These are phyloP conservation scores for Drosophila mojavensis DNA, from an alignment of 1,140 invertebrate species.

Conservation along the genomic window DNA sequence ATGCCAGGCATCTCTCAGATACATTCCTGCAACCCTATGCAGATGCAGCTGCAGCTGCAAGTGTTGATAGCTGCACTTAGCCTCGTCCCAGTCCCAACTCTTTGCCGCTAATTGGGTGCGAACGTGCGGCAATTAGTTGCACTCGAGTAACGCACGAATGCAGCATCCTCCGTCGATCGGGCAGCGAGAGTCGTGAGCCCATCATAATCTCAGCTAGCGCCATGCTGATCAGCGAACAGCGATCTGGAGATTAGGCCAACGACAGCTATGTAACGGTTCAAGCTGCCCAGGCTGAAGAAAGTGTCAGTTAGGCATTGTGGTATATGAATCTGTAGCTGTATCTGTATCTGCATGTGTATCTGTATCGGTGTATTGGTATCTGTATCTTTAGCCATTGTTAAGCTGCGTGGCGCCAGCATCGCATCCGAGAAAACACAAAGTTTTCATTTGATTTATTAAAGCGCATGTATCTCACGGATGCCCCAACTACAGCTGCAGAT, in stretches of 20 bases:
- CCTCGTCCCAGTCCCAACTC: constrained; percentile 50
- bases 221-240: constrained; percentile 61
- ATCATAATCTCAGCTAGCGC: constrained; percentile 69
- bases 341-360: constrained; percentile 30
- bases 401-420: constrained; percentile 68
- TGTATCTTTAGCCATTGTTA: constrained; percentile 41
- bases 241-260: constrained; percentile 46
- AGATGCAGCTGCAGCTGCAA: constrained; percentile 41
- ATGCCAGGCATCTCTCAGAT: constrained; percentile 1
- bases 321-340: neutral
- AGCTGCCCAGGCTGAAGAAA: constrained; percentile 60
- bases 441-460: constrained; percentile 72
- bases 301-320: constrained; percentile 50
- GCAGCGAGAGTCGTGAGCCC: constrained; percentile 57
- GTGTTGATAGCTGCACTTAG: constrained; percentile 81
- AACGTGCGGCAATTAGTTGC: constrained; percentile 80
- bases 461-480: constrained; percentile 61
- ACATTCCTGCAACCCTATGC: neutral
- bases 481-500: constrained; percentile 23
- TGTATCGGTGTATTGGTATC: constrained; percentile 44
- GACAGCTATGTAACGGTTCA: constrained; percentile 57
- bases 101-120: constrained; percentile 79
- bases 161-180: constrained; percentile 23
- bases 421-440: constrained; percentile 35
- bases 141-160: constrained; percentile 68